Evolutionary conservation across 2,113 vertebrate genomes (phyloP).

Genomic region (Microcebus griseorufus): DNA sequence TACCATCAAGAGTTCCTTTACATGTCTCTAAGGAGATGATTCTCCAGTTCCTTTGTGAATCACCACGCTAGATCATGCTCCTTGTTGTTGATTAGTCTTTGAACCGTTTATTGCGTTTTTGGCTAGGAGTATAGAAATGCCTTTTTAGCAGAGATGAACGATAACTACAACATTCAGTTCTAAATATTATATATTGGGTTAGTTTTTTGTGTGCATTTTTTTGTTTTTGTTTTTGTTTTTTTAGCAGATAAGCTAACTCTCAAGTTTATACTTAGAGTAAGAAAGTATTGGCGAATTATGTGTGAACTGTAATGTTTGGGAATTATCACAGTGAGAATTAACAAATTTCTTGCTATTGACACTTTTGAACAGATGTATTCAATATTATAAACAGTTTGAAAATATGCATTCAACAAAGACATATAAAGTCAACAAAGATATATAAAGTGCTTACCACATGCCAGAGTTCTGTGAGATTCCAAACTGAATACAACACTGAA

Average conservation of each 20-base stretch:
- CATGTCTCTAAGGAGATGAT: neutral
- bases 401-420: neutral
- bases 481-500: neutral
- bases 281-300: neutral
- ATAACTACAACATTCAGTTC: neutral
- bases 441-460: neutral
- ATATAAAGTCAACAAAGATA: neutral
- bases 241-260: neutral
- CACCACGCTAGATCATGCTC: neutral
- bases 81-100: neutral
- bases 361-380: neutral
- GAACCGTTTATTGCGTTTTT: neutral
- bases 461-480: neutral
- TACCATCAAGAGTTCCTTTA: neutral
- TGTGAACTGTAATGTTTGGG: neutral
- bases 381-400: neutral
- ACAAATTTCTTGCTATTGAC: neutral
- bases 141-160: neutral
- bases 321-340: neutral
- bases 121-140: neutral
- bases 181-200: neutral
- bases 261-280: neutral
- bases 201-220: neutral
- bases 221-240: neutral
- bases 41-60: neutral